Conservation (phyloP, 2,797 vertebrate species). For the Remorina albescens region DNA sequence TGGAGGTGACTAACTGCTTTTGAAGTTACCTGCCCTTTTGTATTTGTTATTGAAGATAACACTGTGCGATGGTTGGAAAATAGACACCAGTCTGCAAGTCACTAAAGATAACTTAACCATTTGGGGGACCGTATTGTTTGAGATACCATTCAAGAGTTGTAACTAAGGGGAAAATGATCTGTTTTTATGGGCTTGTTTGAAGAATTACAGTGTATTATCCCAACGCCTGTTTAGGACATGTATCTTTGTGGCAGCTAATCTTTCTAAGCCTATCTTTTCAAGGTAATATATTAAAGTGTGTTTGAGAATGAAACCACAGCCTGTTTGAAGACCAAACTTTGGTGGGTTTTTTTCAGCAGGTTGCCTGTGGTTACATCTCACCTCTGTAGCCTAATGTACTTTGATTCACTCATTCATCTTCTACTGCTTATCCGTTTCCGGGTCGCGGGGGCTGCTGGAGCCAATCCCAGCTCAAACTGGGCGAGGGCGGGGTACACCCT, state of each 20-base stretch:
- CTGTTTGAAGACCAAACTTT: slow-evolving; percentile 64
- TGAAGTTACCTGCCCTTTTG: slow-evolving; percentile 74
- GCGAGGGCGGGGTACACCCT: too few species aligned
- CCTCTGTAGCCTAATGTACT: slow-evolving; percentile 10
- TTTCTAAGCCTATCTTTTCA: slow-evolving; percentile 62
- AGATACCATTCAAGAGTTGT: slow-evolving; percentile 24
- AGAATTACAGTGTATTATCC: slow-evolving; percentile 37
- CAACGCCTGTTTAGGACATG: slow-evolving; percentile 50
- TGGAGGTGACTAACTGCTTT: slow-evolving; percentile 80
- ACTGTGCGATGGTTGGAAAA: slow-evolving; percentile 49
- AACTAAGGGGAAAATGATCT: slow-evolving; percentile 43
- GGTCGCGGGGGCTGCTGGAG: too few species aligned
- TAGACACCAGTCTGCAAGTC: slow-evolving; percentile 43
- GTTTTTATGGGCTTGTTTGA: slow-evolving; percentile 36
- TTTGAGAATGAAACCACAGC: slow-evolving; percentile 65
- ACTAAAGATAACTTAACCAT: slow-evolving; percentile 46
- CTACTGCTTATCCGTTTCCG: too few species aligned
- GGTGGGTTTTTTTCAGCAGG: slow-evolving; percentile 17
- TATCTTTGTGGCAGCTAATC: slow-evolving; percentile 57
- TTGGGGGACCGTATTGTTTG: slow-evolving; percentile 23
- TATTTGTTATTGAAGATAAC: slow-evolving; percentile 49
- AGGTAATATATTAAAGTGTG: slow-evolving; percentile 65
- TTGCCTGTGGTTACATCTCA: slow-evolving; percentile 25
- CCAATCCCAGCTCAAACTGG: too few species aligned
- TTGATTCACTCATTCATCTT: too few species aligned